phyloP scores from a whole-genome alignment of 2,113 vertebrate species.

The Misgurnus anguillicaudatus region DNA sequence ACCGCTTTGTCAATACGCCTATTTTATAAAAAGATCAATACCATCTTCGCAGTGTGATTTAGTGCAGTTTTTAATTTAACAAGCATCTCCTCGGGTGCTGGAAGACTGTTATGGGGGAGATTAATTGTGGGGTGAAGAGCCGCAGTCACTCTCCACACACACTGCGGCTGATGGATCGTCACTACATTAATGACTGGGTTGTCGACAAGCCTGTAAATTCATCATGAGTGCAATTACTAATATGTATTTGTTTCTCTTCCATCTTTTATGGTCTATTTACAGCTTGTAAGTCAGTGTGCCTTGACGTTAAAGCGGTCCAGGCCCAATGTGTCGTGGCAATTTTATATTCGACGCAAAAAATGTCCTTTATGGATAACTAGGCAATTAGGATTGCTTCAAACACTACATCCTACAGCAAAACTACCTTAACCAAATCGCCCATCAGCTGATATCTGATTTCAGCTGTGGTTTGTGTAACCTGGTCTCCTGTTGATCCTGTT shows the following conservation, averaged over 20 bases:
- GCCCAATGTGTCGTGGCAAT: constrained; percentile 32
- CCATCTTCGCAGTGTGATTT: constrained; percentile 69
- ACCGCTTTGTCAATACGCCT: constrained; percentile 73
- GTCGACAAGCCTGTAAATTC: constrained; percentile 65
- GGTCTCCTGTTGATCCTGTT: not conserved
- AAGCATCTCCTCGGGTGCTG: constrained; percentile 58
- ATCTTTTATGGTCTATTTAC: constrained; percentile 62
- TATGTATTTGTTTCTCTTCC: constrained; percentile 66
- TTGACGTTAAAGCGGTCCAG: constrained; percentile 58
- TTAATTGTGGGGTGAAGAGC: constrained; percentile 67
- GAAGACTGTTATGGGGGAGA: constrained; percentile 66
- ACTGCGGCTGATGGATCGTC: constrained; percentile 69
- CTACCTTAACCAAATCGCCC: not conserved
- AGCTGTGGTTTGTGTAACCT: not conserved
- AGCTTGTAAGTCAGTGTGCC: constrained; percentile 49
- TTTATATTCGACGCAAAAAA: constrained; percentile 49
- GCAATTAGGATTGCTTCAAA: constrained; percentile 31
- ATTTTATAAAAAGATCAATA: constrained; percentile 71
- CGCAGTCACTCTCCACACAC: constrained; percentile 58
- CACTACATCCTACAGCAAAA: not conserved
- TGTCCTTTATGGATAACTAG: constrained; percentile 54
- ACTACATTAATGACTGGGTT: constrained; percentile 68
- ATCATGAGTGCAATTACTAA: constrained; percentile 65
- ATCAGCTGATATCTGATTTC: constrained; percentile 6
- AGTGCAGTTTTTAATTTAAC: constrained; percentile 69